Evolutionary conservation across 2,888 invertebrate genomes (phyloP).

Genomic region (Aphrophora alni): DNA sequence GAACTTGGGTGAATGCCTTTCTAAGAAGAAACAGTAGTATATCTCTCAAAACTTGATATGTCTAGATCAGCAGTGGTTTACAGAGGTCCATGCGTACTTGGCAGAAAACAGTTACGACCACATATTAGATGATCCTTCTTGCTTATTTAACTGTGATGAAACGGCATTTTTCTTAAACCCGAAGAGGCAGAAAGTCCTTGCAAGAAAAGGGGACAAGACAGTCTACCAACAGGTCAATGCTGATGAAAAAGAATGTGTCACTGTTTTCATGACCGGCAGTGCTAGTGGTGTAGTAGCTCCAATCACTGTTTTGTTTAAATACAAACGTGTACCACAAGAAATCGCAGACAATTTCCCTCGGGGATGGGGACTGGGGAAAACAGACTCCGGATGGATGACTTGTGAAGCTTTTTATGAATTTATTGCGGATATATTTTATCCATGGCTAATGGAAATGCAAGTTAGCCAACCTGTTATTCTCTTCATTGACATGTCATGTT

Average conservation of each 20-base stretch:
- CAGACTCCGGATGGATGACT: slow-evolving; percentile 52
- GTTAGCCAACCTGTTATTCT: slow-evolving; percentile 49
- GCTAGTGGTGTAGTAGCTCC: too few species aligned
- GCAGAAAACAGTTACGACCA: too few species aligned
- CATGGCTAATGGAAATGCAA: slow-evolving; percentile 46
- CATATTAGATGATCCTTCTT: too few species aligned
- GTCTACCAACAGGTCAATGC: slow-evolving; percentile 50
- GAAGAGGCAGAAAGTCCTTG: too few species aligned
- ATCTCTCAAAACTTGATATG: slow-evolving; percentile 39
- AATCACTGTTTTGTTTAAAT: slow-evolving; percentile 42
- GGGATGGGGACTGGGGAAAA: slow-evolving; percentile 51
- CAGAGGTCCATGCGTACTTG: slow-evolving; percentile 36
- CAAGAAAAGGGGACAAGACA: slow-evolving; percentile 50
- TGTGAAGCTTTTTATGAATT: slow-evolving; percentile 51
- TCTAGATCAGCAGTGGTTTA: slow-evolving; percentile 42
- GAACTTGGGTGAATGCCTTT: too few species aligned
- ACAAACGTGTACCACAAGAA: slow-evolving; percentile 41
- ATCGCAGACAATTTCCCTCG: slow-evolving; percentile 44
- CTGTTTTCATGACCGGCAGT: slow-evolving; percentile 47
- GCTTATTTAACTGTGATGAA: too few species aligned
- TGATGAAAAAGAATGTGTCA: slow-evolving; percentile 53
- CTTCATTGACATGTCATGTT: slow-evolving; percentile 51
- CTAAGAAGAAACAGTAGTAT: slow-evolving; percentile 22
- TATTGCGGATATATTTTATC: slow-evolving; percentile 49
- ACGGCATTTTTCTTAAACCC: too few species aligned